Base-by-base conservation (phyloP, 1,140 invertebrate genomes). In the Drosophila nannoptera region DNA sequence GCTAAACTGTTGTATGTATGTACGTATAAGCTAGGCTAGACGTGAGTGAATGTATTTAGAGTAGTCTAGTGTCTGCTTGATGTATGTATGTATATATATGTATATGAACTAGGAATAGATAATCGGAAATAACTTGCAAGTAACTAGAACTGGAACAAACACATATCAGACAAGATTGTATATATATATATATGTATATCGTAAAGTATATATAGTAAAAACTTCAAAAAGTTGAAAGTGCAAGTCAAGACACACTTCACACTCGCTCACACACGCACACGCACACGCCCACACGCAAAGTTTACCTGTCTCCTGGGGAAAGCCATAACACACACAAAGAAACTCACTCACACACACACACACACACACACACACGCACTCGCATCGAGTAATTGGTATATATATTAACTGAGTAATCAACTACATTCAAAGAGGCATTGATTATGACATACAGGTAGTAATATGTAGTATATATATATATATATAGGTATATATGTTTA, bases 101-200 rank as follows among this genome's bases (percentile, higher is more conserved):
- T 33, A 9, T 49, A 3, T 45, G 53, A 52, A 60, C 54, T 68
- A 16, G 12, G 56, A 53, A n/a, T 40, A 43, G 49, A 66, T 59
- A 48, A 56, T 69, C 22, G 3, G 22, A 58, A 67, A 56, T 62
- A 84, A 63, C 55, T 83, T 83, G 81, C 80, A 83, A 59, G 48
- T 22, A 82, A 83, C 68, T 42, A 77, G 46, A 84, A 50, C n/a
- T n/a, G n/a, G 22, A 22, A 76, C 66, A 63, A 68, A 66, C 49
- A 74, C 69, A 83, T 60, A 62, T 72, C 68, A 75, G 73, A 83
- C 81, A 80, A 46, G n/a, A n/a, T n/a, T n/a, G n/a, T 68, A 73
- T 56, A 73, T 61, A 31, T 14, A 64, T 49, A 31, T 31, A 33
- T 56, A 56, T 11, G 4, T 45, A 43, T 16, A 5, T 6, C 14